These are phyloP conservation scores for Podocnemis expansa DNA, from an alignment of 2,113 vertebrate species.

Conservation along the genomic window DNA sequence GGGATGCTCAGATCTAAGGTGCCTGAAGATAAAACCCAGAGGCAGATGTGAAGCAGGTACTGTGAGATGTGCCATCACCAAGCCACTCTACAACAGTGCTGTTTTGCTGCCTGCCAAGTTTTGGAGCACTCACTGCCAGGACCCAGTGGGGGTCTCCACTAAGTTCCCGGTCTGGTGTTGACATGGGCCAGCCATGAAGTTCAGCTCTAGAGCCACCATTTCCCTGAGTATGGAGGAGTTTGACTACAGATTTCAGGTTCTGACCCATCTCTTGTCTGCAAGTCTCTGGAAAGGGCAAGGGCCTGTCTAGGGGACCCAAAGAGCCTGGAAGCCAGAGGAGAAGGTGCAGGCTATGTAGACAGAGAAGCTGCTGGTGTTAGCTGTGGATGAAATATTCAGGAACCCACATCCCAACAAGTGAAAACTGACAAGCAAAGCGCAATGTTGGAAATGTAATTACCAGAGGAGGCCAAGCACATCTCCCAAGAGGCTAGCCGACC, in stretches of 20 bases:
- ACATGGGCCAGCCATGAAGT: not conserved
- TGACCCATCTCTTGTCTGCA: not conserved
- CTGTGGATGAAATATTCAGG: constrained; percentile 52
- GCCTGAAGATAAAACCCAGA: not conserved
- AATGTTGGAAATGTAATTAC: constrained; percentile 26
- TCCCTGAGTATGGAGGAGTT: not conserved
- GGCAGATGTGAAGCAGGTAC: not conserved
- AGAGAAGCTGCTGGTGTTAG: not conserved
- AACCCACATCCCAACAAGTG: constrained; percentile 9
- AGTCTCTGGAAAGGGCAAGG: rapidly evolving
- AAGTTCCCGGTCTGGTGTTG: not conserved
- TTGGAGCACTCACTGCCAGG: not conserved
- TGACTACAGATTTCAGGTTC: not conserved
- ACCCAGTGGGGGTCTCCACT: not conserved
- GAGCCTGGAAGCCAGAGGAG: rapidly evolving
- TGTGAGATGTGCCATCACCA: not conserved
- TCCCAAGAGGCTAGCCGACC: not conserved
- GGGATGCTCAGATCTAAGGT: not conserved
- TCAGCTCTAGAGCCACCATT: not conserved
- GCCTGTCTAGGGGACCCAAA: not conserved
- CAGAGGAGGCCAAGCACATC: constrained; percentile 22
- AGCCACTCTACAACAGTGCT: not conserved
- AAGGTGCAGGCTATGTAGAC: not conserved
- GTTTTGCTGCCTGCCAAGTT: not conserved
- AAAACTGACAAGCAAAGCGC: constrained; percentile 27